Percentiles rank a stretch among this genome's conserved stretches.
Evolutionary conservation across 1,140 invertebrate species (phyloP).

Genomic region (Drosophila orena): DNA sequence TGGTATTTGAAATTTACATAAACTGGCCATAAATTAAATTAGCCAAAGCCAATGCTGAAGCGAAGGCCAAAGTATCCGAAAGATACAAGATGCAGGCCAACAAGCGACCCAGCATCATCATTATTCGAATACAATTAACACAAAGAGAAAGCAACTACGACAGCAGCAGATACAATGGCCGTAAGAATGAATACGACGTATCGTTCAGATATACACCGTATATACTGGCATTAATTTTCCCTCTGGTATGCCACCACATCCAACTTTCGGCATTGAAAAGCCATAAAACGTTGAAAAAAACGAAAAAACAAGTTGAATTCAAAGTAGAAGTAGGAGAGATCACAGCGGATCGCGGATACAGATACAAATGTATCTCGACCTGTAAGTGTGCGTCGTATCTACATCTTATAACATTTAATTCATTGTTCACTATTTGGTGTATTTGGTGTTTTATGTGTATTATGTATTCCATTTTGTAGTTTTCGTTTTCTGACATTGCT

Average conservation of each 20-base stretch:
- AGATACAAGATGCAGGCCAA: slow-evolving; percentile 60
- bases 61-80: slow-evolving; percentile 7
- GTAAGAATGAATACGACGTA: slow-evolving; percentile 36
- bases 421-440: slow-evolving; percentile 51
- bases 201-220: slow-evolving; percentile 42
- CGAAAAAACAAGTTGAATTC: slow-evolving; percentile 23
- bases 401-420: slow-evolving; percentile 66
- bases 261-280: slow-evolving; percentile 57
- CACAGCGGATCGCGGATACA: slow-evolving; percentile 40
- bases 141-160: slow-evolving; percentile 73
- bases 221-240: slow-evolving; percentile 60
- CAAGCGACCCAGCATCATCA: slow-evolving; percentile 63
- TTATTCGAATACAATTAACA: slow-evolving; percentile 83
- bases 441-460: slow-evolving; percentile 51
- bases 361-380: slow-evolving; percentile 33
- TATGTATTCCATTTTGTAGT: slow-evolving; percentile 74
- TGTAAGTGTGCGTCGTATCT: slow-evolving; percentile 17
- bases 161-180: slow-evolving; percentile 3
- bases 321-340: slow-evolving; percentile 40
- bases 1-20: slow-evolving; percentile 79
- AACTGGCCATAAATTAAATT: slow-evolving; percentile 81
- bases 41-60: slow-evolving; percentile 40
- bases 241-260: slow-evolving; percentile 35
- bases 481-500: slow-evolving; percentile 56
- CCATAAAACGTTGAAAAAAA: slow-evolving; percentile 30